A percentile compares a stretch with the other conserved stretches of the same genome.
phyloP scores from a whole-genome alignment of 2,888 invertebrate genomes.

The Octonoba sinensis region DNA sequence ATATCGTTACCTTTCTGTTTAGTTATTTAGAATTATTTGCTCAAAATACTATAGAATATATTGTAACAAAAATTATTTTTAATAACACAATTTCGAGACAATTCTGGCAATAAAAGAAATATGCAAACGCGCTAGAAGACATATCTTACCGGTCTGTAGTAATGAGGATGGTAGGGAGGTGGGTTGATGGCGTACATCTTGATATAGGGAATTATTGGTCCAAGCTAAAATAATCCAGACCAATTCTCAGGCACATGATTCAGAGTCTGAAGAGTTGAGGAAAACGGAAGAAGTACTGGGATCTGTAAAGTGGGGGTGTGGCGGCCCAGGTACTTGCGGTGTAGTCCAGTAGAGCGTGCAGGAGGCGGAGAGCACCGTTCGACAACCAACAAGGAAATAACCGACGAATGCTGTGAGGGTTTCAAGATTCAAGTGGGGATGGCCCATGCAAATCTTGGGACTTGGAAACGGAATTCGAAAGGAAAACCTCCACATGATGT shows the following conservation, averaged over 20 bases:
- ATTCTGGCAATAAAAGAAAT: no score
- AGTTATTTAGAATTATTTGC: no score
- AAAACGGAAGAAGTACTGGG: constrained; percentile 46
- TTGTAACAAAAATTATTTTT: no score
- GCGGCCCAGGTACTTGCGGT: constrained; percentile 12
- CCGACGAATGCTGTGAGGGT: background rate
- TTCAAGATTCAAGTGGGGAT: constrained; percentile 3
- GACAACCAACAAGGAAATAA: constrained; percentile 39
- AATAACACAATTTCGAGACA: no score
- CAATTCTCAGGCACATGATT: background rate
- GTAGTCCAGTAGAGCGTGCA: constrained; percentile 48
- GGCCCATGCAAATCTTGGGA: constrained; percentile 21
- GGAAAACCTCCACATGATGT: constrained; percentile 11
- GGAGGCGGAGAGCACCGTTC: constrained; percentile 33
- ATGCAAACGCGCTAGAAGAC: no score
- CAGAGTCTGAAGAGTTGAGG: constrained; percentile 26
- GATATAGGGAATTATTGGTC: background rate
- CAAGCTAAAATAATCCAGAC: background rate
- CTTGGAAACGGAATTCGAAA: constrained; percentile 30
- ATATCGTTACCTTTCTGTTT: no score
- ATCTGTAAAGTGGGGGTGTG: constrained; percentile 49
- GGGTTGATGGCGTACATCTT: constrained; percentile 51
- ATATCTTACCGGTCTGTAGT: constrained; percentile 20
- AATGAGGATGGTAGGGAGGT: constrained; percentile 31
- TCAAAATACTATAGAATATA: no score